Evolutionary conservation across 2,113 vertebrate genomes (phyloP).

Genomic region (Chascanopsetta lugubris): DNA sequence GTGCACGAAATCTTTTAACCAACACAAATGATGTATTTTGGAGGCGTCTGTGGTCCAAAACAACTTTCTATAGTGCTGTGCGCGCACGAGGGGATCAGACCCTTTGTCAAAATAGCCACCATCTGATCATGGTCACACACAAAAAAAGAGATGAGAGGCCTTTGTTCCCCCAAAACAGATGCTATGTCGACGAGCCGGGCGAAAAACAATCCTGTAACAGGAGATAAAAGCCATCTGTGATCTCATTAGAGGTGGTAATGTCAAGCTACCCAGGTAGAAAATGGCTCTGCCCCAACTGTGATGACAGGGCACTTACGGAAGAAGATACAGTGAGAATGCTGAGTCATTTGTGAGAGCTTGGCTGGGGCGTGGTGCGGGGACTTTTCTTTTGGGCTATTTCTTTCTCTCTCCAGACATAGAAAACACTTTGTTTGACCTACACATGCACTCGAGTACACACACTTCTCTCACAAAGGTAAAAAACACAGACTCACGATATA

Average conservation of each 20-base stretch:
- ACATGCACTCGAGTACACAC: neutral
- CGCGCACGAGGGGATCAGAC: neutral
- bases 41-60: too few relatives aligned
- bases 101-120: conserved; percentile 38
- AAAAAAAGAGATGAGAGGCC: conserved; percentile 44
- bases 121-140: conserved; percentile 56
- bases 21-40: too few relatives aligned
- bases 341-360: conserved; percentile 41
- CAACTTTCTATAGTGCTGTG: conserved; percentile 1
- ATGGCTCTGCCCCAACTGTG: conserved; percentile 55
- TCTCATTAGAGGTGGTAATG: conserved; percentile 72
- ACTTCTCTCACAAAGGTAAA: neutral
- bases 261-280: conserved; percentile 62
- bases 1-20: neutral
- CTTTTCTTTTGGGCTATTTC: neutral
- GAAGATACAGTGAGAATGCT: conserved; percentile 54
- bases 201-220: conserved; percentile 72
- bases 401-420: neutral
- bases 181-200: conserved; percentile 57
- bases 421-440: neutral
- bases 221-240: conserved; percentile 71
- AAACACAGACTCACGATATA: neutral
- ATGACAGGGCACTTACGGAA: conserved; percentile 66
- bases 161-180: conserved; percentile 64
- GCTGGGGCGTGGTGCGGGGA: conserved; percentile 2